Conservation (phyloP, 2,113 vertebrate genomes). For the Taxidea taxus region DNA sequence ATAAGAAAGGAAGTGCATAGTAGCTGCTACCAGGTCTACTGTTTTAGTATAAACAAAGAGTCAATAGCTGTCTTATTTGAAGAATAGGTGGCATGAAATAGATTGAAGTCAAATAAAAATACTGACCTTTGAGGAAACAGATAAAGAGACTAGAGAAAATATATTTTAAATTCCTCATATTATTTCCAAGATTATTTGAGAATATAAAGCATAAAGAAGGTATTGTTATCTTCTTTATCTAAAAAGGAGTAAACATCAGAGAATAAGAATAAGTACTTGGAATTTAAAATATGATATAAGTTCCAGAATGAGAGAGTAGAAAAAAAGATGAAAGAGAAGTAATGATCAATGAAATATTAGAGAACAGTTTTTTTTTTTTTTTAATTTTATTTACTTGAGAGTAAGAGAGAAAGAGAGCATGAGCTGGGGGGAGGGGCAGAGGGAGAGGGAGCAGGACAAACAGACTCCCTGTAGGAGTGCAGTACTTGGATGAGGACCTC, state of each 20-base stretch:
- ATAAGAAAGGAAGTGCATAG: background rate
- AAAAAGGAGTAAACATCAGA: background rate
- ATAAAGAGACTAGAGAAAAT: background rate
- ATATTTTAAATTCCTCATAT: background rate
- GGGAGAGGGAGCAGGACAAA: background rate
- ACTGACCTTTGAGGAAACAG: background rate
- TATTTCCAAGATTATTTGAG: background rate
- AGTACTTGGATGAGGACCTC: background rate
- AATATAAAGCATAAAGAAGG: background rate
- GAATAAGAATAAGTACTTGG: background rate
- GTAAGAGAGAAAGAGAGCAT: background rate
- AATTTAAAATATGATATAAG: background rate
- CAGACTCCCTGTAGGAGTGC: background rate
- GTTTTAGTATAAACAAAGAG: background rate
- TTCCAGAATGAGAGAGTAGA: background rate
- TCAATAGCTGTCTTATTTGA: background rate
- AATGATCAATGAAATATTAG: background rate
- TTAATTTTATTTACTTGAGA: background rate
- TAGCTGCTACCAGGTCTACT: background rate
- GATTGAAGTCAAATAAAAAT: background rate
- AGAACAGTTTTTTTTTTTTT: background rate
- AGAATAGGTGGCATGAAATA: background rate
- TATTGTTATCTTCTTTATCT: background rate
- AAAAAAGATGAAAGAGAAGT: background rate
- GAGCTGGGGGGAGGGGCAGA: background rate